Base-by-base conservation (phyloP, 2,797 vertebrate species). In the Lutjanus argentimaculatus region DNA sequence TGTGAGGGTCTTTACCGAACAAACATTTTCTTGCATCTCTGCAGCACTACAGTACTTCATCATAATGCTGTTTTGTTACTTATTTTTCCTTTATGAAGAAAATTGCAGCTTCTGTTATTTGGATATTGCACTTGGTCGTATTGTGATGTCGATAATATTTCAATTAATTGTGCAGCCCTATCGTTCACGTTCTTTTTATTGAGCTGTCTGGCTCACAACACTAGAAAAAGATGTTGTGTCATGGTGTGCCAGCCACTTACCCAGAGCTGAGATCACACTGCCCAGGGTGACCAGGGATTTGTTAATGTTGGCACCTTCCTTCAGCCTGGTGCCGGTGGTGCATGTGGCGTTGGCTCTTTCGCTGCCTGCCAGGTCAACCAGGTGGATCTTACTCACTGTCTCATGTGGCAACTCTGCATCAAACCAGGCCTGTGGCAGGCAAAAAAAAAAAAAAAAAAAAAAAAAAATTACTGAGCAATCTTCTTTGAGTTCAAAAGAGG, bases 301-400 rank as follows among this genome's bases (percentile, higher is more conserved):
- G 94, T 99, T 99, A 92, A 99, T 98, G 90, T 97, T 98, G 63
- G 97, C 97, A 30, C 97, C 97, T 95, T 99, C 98, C 89, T 97
- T 98, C 56, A 99, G 95, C 80, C 97, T 93, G 75, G 95, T 94
- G 19, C 97, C 97, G 0, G 96, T 97, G 87, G 96, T 91, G 68
- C 93, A 93, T 0, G 96, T 97, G 80, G 96, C 95, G 80, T 97
- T 95, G 0, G 97, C 97, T 81, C 97, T 92, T 95, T 99, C 97
- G 15, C 98, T 99, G 94, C 97, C 97, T 8, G 97, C 98, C 88
- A 99, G 95, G 91, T 99, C 98, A 3, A 98, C 98, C 87, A 99
- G 93, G 94, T 99, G 97, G 93, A 99, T 98, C 94, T 99, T 99
- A 95, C 98, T 99, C 86, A 97, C 93, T 0, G 95, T 98, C 93